Evolutionary conservation across 2,888 invertebrate genomes (phyloP).

Genomic region (Molanna angustata): DNA sequence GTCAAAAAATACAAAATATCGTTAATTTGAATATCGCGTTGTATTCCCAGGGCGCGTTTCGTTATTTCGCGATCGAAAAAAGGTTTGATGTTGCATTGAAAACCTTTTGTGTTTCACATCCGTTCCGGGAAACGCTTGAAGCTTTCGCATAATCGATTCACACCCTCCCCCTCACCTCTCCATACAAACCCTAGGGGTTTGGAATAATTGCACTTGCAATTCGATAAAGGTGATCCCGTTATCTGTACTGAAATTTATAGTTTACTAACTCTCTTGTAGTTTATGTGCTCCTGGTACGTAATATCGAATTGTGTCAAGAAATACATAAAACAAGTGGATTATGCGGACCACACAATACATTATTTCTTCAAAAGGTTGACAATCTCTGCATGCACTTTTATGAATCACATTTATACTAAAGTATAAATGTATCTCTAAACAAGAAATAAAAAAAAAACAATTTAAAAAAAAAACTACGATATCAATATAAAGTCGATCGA

Average conservation of each 20-base stretch:
- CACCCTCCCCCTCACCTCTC: conserved; percentile 10
- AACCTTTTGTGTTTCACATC: conserved; percentile 29
- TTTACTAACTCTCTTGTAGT: too few species aligned
- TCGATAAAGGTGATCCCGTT: conserved; percentile 24
- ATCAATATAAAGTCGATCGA: too few species aligned
- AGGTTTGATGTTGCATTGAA: conserved; percentile 26
- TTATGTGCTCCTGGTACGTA: too few species aligned
- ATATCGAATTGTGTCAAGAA: too few species aligned
- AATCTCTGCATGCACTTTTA: too few species aligned
- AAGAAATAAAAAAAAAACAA: too few species aligned
- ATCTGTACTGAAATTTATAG: conserved; percentile 13
- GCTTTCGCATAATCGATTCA: conserved; percentile 28
- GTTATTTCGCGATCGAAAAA: conserved; percentile 13
- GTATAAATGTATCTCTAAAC: too few species aligned
- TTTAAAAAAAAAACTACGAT: too few species aligned
- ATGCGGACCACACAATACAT: too few species aligned
- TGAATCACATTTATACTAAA: too few species aligned
- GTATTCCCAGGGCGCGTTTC: conserved; percentile 14
- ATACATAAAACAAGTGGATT: too few species aligned
- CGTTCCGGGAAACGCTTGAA: conserved; percentile 21
- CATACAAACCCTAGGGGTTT: conserved; percentile 2
- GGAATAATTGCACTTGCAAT: conserved; percentile 27
- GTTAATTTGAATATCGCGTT: conserved; percentile 11
- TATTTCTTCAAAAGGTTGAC: too few species aligned
- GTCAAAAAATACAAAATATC: background rate